A percentile compares a stretch with the other conserved stretches of the same genome.
Evolutionary conservation across 2,797 vertebrate genomes (phyloP).

Genomic region (Pseudochirops corinnae): DNA sequence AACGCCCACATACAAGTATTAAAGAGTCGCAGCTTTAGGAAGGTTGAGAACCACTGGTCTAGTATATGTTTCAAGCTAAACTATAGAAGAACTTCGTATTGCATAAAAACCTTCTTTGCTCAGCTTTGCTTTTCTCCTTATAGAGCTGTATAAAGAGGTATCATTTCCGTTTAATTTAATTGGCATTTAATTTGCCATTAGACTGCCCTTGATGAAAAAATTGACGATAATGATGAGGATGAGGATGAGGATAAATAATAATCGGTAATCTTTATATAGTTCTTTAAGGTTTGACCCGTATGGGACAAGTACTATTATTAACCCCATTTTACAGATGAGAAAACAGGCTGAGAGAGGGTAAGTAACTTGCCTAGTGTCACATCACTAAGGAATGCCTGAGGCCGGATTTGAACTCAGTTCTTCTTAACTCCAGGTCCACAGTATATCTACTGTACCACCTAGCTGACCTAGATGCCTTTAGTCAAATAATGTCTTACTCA

Average conservation of each 20-base stretch:
- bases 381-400: background rate
- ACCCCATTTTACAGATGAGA: background rate
- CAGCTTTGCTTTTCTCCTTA: background rate
- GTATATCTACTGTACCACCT: background rate
- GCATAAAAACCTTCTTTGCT: background rate
- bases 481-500: background rate
- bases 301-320: background rate
- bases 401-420: background rate
- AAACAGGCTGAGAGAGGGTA: background rate
- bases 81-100: background rate
- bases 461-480: background rate
- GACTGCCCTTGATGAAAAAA: background rate
- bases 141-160: background rate
- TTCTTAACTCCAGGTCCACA: background rate
- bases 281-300: background rate
- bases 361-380: background rate
- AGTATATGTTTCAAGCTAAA: background rate
- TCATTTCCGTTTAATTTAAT: background rate
- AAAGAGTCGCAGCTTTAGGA: too few species aligned
- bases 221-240: background rate
- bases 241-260: background rate
- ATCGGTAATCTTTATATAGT: background rate
- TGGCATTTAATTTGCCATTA: background rate
- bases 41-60: too few species aligned
- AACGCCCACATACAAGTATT: too few species aligned